Percentiles rank a stretch among this genome's conserved stretches.
phyloP scores from a whole-genome alignment of 1,140 invertebrate genomes.

The Trichonephila clavipes region DNA sequence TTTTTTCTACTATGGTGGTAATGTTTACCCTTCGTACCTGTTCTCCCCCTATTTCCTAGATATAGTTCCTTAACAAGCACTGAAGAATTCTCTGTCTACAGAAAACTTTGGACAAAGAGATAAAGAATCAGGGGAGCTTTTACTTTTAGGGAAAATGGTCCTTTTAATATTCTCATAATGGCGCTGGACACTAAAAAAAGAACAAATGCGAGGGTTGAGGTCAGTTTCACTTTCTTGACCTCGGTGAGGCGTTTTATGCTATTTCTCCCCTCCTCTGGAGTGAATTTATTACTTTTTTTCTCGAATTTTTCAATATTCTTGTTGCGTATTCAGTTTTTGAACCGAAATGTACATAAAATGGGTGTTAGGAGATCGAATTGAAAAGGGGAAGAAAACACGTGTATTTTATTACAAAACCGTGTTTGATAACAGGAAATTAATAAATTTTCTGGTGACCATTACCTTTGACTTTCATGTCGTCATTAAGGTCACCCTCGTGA shows the following conservation, averaged over 20 bases:
- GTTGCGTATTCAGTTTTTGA: neutral
- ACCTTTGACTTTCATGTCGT: too few relatives aligned
- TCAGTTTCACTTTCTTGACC: neutral
- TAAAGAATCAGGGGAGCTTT: neutral
- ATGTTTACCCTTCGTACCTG: constrained; percentile 1
- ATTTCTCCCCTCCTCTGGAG: neutral
- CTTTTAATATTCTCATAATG: neutral
- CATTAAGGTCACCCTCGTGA: too few relatives aligned
- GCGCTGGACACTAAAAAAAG: neutral
- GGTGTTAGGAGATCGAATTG: neutral
- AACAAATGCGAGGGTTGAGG: neutral
- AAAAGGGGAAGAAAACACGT: neutral
- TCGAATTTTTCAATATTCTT: neutral
- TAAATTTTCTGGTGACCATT: too few relatives aligned
- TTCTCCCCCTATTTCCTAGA: neutral
- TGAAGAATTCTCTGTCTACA: neutral
- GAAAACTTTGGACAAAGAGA: neutral
- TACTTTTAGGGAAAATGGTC: neutral
- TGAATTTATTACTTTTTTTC: constrained; percentile 30
- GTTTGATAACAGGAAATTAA: too few relatives aligned
- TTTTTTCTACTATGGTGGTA: neutral
- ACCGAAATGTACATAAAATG: neutral
- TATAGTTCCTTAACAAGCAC: neutral
- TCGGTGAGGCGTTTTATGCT: neutral
- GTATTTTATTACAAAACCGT: too few relatives aligned